Evolutionary conservation across 2,113 vertebrate species (phyloP).

Genomic region (Chinchilla lanigera): DNA sequence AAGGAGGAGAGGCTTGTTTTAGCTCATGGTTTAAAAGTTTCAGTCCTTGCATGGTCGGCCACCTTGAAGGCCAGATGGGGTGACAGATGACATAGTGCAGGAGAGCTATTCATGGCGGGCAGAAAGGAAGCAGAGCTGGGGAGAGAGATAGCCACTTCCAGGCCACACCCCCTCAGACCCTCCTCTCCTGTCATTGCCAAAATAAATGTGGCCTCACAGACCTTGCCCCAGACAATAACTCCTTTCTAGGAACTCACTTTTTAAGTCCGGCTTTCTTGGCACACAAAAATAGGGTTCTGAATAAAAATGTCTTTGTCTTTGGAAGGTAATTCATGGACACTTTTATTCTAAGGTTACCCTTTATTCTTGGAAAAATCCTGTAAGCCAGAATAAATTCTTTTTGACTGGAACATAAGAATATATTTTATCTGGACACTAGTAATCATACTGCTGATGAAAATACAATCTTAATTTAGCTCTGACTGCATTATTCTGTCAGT

Average conservation of each 20-base stretch:
- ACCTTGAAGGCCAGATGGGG: neutral
- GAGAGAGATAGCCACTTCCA: neutral
- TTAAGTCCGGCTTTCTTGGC: neutral
- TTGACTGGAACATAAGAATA: neutral
- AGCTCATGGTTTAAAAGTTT: neutral
- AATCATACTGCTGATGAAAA: neutral
- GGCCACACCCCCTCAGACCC: neutral
- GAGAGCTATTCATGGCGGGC: neutral
- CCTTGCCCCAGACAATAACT: neutral
- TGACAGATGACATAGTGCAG: neutral
- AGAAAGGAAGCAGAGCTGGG: no score
- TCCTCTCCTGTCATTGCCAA: neutral
- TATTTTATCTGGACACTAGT: neutral
- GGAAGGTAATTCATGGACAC: neutral
- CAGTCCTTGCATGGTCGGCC: neutral
- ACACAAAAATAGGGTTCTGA: neutral
- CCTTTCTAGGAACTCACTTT: neutral
- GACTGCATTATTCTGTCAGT: rapidly evolving
- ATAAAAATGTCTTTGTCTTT: constrained; percentile 2
- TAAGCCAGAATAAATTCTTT: neutral
- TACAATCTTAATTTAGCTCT: neutral
- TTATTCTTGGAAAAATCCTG: neutral
- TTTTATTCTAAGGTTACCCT: neutral
- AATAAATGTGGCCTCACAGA: neutral
- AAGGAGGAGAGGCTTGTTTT: neutral